phyloP scores from a whole-genome alignment of 2,888 invertebrate species.

The Pteria penguin region DNA sequence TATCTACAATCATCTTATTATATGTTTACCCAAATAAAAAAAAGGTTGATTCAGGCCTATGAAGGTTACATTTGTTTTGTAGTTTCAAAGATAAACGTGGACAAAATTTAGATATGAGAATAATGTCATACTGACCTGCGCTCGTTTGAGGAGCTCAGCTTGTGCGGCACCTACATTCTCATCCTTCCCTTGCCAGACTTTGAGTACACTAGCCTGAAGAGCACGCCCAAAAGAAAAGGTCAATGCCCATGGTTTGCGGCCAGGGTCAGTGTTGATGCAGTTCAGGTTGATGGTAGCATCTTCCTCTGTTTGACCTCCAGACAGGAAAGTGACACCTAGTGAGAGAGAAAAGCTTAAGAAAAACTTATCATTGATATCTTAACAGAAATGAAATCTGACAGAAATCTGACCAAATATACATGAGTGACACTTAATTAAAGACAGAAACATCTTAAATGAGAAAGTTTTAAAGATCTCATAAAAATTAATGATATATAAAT shows the following conservation, averaged over 20 bases:
- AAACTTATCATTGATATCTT: background rate
- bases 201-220: slow-evolving; percentile 95
- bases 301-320: slow-evolving; percentile 99
- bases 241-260: slow-evolving; percentile 95
- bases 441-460: too few relatives aligned
- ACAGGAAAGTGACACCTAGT: slow-evolving; percentile 95
- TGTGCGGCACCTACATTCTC: slow-evolving; percentile 93
- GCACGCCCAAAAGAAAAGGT: slow-evolving; percentile 99
- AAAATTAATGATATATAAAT: too few relatives aligned
- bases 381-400: too few relatives aligned
- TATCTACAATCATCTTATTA: too few relatives aligned
- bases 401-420: too few relatives aligned
- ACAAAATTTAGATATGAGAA: too few relatives aligned
- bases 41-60: too few relatives aligned
- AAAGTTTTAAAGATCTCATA: too few relatives aligned
- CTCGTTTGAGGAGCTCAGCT: slow-evolving; percentile 92
- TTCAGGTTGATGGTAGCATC: slow-evolving; percentile 97
- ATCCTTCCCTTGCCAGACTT: slow-evolving; percentile 95
- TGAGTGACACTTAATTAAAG: too few relatives aligned
- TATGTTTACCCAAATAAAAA: too few relatives aligned
- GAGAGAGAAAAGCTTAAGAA: slow-evolving; percentile 10
- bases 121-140: slow-evolving; percentile 86
- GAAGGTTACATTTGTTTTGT: too few relatives aligned
- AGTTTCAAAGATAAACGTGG: too few relatives aligned
- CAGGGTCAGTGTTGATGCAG: slow-evolving; percentile 92